Conservation (phyloP, 2,888 invertebrate genomes). For the Tachina fera region DNA sequence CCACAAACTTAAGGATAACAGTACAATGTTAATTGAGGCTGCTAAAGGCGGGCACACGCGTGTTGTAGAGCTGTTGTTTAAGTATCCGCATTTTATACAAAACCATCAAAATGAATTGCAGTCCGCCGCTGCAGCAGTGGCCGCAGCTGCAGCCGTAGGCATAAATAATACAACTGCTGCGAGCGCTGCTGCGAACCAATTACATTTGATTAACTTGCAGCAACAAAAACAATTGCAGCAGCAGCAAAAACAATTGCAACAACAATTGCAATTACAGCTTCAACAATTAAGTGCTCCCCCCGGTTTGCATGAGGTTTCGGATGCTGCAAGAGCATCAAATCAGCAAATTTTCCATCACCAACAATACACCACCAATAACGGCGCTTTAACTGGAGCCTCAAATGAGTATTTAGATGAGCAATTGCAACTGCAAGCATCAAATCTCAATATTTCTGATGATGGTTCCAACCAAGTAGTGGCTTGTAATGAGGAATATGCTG, state of each 20-base stretch:
- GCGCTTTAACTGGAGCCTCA: constrained; percentile 71
- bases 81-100: constrained; percentile 93
- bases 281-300: constrained; percentile 82
- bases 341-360: constrained; percentile 83
- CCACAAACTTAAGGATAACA: constrained; percentile 98
- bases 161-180: constrained; percentile 75
- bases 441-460: constrained; percentile 60
- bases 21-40: constrained; percentile 99
- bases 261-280: constrained; percentile 83
- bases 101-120: constrained; percentile 83
- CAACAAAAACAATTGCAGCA: constrained; percentile 79
- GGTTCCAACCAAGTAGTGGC: constrained; percentile 66
- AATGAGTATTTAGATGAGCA: constrained; percentile 81
- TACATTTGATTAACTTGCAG: constrained; percentile 79
- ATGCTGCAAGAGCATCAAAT: constrained; percentile 85
- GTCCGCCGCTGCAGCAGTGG: constrained; percentile 77
- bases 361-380: constrained; percentile 71
- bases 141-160: constrained; percentile 76
- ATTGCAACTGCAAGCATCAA: constrained; percentile 75
- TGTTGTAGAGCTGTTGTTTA: constrained; percentile 96
- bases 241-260: constrained; percentile 82
- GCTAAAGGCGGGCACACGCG: constrained; percentile 98
- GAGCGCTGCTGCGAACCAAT: constrained; percentile 76
- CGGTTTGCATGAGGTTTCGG: constrained; percentile 85
- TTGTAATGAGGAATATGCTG: constrained; percentile 79